Evolutionary conservation across 2,113 vertebrate species (phyloP), one percentile per base, ranked within the genome.

Genomic region (Parus major): DNA sequence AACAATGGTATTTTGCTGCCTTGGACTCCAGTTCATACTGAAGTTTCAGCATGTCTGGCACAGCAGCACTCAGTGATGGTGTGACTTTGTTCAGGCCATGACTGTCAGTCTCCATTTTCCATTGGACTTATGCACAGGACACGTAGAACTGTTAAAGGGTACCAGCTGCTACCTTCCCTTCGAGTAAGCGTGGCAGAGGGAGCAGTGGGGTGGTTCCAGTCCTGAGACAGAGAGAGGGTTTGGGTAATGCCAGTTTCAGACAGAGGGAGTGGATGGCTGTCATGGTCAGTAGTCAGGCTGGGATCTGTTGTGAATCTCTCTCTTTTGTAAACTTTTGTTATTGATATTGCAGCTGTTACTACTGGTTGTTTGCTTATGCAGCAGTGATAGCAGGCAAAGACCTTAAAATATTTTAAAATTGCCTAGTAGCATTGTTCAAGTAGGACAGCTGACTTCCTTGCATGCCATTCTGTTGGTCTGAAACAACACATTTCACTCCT

Each of bases 181-280:
- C 1, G 1, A 50, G 44, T 21, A 22, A 76, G 31, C 3, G 2
- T 5, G 55, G 71, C 53, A 9, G 21, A 59, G 11, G 16, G 20
- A 85, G 24, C 29, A 65, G 42, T 20, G 19, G 20, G 25, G 5
- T 49, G 20, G 4, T 22, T 75, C 25, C 17, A 18, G 3, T 15
- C 44, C 33, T 60, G 22, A 27, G 46, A 4, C 1, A 4, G 33
- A 68, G 11, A 33, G 36, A 33, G 14, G 27, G 11, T 33, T 60
- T 59, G 21, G 36, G 25, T 44, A 27, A 44, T 6, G 21, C 60
- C 0, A 0, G 22, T 42, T 59, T 59, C 44, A 42, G 42, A 57
- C 1, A 5, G 17, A 35, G 11, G 17, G 17, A 59, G 11, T 25
- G 25, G 5, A 50, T 0, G 0, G 21, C 13, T 59, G 20, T 42